Evolutionary conservation across 2,888 invertebrate genomes (phyloP).

Genomic region (Apodemia mormo): DNA sequence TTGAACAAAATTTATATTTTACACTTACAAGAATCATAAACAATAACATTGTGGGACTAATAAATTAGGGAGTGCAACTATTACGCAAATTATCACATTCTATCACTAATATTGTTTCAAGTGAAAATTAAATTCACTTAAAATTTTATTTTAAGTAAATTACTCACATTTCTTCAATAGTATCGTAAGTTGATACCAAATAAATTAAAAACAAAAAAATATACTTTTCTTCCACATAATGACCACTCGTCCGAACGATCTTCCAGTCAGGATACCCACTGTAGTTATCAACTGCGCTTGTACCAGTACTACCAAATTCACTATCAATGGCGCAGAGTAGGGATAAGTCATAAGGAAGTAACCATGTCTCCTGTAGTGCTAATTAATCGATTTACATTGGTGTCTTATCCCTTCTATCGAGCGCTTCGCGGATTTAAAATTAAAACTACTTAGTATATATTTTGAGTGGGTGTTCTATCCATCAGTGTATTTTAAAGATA

Average conservation of each 20-base stretch:
- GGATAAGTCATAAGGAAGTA: neutral
- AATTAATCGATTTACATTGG: neutral
- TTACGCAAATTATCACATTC: neutral
- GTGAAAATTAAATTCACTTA: too few relatives aligned
- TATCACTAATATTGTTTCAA: neutral
- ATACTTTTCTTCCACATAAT: neutral
- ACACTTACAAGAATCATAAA: too few relatives aligned
- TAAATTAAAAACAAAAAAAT: too few relatives aligned
- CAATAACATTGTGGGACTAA: too few relatives aligned
- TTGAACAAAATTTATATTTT: too few relatives aligned
- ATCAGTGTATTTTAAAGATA: slow-evolving; percentile 26
- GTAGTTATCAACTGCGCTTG: too few relatives aligned
- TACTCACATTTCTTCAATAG: neutral
- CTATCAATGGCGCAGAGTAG: neutral
- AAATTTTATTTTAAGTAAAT: too few relatives aligned
- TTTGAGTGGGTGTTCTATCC: too few relatives aligned
- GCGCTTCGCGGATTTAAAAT: too few relatives aligned
- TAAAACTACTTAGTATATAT: too few relatives aligned
- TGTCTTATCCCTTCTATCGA: neutral
- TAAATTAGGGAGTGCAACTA: neutral
- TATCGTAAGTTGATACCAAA: neutral
- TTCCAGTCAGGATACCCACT: too few relatives aligned
- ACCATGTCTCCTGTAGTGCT: neutral
- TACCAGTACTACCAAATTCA: neutral
- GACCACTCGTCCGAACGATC: too few relatives aligned